Percentiles rank a stretch among this genome's conserved stretches.
phyloP scores from a whole-genome alignment of 2,797 vertebrate species.

The Enteromius unitaeniatus region DNA sequence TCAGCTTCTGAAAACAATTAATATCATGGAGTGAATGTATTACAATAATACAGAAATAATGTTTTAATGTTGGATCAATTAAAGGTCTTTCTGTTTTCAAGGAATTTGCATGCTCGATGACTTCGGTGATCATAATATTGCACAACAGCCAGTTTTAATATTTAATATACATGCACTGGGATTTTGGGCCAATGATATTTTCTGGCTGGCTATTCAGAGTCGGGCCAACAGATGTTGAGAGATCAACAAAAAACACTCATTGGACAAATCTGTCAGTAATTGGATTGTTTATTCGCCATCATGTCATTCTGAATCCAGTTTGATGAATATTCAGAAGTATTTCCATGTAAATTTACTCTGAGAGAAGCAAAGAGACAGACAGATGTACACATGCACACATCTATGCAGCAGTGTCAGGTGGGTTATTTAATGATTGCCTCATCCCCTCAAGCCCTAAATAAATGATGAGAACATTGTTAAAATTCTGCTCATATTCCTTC shows the following conservation, averaged over 20 bases:
- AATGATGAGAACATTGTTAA: conserved; percentile 80
- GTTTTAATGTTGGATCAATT: not conserved
- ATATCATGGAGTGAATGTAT: not conserved
- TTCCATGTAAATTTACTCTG: not conserved
- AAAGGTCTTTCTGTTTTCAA: not conserved
- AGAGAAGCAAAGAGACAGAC: not conserved
- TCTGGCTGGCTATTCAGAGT: not conserved
- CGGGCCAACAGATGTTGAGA: not conserved
- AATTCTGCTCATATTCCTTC: conserved; percentile 73
- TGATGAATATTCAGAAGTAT: conserved; percentile 13
- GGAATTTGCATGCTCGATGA: not conserved
- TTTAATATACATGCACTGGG: not conserved
- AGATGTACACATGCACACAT: conserved; percentile 43
- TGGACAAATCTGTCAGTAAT: not conserved
- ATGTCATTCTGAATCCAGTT: not conserved
- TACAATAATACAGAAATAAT: no score
- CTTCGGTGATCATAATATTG: not conserved
- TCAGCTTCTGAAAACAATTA: not conserved
- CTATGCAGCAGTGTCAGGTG: conserved; percentile 48
- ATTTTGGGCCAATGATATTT: not conserved
- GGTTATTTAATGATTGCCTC: conserved; percentile 64
- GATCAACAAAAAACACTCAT: not conserved
- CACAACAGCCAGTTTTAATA: not conserved
- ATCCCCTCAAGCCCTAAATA: conserved; percentile 74
- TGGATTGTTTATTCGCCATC: not conserved